phyloP scores from a whole-genome alignment of 2,888 invertebrate genomes.

The Halictus quadricinctus region DNA sequence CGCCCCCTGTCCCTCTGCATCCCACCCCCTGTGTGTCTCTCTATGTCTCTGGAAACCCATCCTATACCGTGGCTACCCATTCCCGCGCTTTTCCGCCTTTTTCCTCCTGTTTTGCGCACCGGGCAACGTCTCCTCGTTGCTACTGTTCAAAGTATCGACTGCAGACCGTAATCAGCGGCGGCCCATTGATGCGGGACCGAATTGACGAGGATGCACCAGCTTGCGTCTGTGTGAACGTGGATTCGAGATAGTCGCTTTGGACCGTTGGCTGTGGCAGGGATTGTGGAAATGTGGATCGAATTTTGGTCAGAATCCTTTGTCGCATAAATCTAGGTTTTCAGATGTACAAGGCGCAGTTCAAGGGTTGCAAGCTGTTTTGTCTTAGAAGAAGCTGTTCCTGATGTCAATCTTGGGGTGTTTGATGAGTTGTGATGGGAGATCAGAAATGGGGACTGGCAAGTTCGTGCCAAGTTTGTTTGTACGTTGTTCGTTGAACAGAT shows the following conservation, averaged over 20 bases:
- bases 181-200: constrained; percentile 2
- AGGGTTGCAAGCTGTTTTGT: no score
- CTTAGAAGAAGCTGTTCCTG: no score
- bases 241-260: neutral
- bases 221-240: neutral
- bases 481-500: no score
- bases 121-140: constrained; percentile 36
- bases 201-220: neutral
- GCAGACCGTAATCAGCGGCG: constrained; percentile 22
- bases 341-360: no score
- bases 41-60: constrained; percentile 10
- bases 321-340: no score
- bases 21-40: constrained; percentile 28
- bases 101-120: constrained; percentile 50
- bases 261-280: neutral
- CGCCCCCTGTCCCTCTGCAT: constrained; percentile 30
- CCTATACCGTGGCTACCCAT: neutral
- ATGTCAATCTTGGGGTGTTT: no score
- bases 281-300: no score
- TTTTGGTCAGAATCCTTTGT: no score
- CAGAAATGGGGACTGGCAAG: no score
- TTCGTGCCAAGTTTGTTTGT: no score
- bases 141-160: constrained; percentile 29
- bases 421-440: no score
- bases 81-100: constrained; percentile 39